Conservation (phyloP, 1,140 invertebrate species). For the Hydropsyche tenuis region DNA sequence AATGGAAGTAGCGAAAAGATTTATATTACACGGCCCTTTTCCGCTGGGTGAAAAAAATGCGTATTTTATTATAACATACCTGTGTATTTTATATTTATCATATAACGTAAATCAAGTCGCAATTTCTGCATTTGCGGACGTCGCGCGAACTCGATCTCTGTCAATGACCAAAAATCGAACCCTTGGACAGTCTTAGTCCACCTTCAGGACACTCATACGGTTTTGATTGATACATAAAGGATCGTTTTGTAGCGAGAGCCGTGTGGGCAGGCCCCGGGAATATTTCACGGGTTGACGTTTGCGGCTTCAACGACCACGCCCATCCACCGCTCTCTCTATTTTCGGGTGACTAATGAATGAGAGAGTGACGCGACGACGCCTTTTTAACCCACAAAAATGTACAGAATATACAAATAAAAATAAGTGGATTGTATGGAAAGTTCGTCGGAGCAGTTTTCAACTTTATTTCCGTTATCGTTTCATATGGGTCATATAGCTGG, state of each 20-base stretch:
- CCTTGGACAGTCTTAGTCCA: not conserved
- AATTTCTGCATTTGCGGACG: not conserved
- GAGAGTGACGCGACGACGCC: slow-evolving; percentile 33
- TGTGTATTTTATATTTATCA: not conserved
- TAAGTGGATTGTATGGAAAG: too few relatives aligned
- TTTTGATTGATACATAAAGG: too few relatives aligned
- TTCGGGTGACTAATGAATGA: slow-evolving; percentile 47
- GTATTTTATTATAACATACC: slow-evolving; percentile 1
- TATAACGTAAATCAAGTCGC: not conserved
- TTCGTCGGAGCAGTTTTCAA: too few relatives aligned
- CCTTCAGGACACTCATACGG: not conserved
- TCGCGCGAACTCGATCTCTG: slow-evolving; percentile 6
- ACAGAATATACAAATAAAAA: slow-evolving; percentile 12
- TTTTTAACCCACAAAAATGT: slow-evolving; percentile 26
- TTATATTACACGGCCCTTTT: slow-evolving; percentile 34
- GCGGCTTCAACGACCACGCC: slow-evolving; percentile 28
- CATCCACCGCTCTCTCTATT: slow-evolving; percentile 41
- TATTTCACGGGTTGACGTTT: slow-evolving; percentile 40
- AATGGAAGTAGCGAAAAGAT: slow-evolving; percentile 38
- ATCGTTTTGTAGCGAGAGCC: not conserved
- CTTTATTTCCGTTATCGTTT: too few relatives aligned
- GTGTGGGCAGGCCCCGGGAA: slow-evolving; percentile 21
- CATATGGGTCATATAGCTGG: too few relatives aligned
- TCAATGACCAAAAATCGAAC: not conserved
- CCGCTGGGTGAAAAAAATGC: slow-evolving; percentile 3